phyloP scores from a whole-genome alignment of 2,888 invertebrate species.

The Drosophila kambysellisi region DNA sequence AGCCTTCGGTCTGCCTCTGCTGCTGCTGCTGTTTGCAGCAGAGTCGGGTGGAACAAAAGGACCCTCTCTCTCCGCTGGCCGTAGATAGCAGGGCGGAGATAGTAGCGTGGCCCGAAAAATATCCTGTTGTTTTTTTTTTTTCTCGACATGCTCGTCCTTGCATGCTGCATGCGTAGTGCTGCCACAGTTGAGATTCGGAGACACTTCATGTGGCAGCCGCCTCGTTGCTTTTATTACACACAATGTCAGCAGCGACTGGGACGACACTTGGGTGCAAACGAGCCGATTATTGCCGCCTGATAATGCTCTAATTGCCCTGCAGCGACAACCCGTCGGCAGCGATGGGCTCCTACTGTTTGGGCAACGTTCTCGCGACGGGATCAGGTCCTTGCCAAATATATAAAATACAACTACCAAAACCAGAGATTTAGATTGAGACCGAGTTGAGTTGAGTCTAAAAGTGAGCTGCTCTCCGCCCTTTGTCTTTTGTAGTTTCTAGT shows the following conservation, averaged over 20 bases:
- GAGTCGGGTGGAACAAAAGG: slow-evolving; percentile 23
- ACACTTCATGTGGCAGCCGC: slow-evolving; percentile 46
- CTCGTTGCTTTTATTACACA: slow-evolving; percentile 63
- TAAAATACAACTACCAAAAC: background rate
- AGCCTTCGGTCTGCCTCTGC: slow-evolving; percentile 8
- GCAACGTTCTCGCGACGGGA: slow-evolving; percentile 33
- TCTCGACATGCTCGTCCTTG: slow-evolving; percentile 29
- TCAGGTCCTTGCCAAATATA: slow-evolving; percentile 27
- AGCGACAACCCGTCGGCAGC: slow-evolving; percentile 52
- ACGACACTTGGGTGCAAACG: slow-evolving; percentile 80
- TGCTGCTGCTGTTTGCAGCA: slow-evolving; percentile 12
- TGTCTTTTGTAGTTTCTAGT: slow-evolving; percentile 7
- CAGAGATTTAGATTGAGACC: background rate
- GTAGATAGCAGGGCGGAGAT: slow-evolving; percentile 35
- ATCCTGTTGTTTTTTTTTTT: slow-evolving; percentile 64
- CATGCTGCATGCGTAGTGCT: background rate
- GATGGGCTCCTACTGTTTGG: slow-evolving; percentile 76
- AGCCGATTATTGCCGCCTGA: slow-evolving; percentile 80
- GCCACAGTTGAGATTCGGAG: slow-evolving; percentile 21
- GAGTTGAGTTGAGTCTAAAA: slow-evolving; percentile 3
- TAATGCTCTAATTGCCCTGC: slow-evolving; percentile 79
- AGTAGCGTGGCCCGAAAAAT: slow-evolving; percentile 42
- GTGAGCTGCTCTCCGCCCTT: slow-evolving; percentile 23
- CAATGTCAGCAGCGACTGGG: slow-evolving; percentile 58
- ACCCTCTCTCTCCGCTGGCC: slow-evolving; percentile 4